phyloP scores from a whole-genome alignment of 2,113 vertebrate genomes.

The Malurus elegans region DNA sequence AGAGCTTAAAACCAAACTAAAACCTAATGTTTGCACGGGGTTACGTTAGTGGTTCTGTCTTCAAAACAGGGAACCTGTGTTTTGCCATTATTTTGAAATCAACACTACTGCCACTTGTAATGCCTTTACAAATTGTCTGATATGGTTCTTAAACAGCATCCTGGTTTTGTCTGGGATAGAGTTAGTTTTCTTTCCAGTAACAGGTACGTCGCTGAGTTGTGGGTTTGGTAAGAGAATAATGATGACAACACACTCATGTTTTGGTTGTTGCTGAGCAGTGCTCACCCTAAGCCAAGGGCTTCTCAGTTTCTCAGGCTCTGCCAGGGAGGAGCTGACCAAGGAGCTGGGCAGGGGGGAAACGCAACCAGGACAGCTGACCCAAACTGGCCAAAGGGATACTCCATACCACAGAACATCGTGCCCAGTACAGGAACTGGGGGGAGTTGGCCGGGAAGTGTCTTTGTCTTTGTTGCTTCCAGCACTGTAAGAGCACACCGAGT shows the following conservation, averaged over 20 bases:
- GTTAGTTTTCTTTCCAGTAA: background rate
- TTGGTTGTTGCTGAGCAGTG: background rate
- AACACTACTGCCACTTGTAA: rapidly evolving
- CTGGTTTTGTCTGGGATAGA: background rate
- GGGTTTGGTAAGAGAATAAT: background rate
- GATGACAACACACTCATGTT: background rate
- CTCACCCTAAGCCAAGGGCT: background rate
- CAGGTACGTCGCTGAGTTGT: background rate
- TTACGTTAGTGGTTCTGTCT: rapidly evolving
- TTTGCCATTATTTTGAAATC: background rate
- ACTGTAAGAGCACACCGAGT: background rate
- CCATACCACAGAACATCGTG: background rate
- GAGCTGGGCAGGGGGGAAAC: background rate
- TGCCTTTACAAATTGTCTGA: background rate
- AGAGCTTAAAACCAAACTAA: rapidly evolving
- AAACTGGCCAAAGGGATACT: background rate
- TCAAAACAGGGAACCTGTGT: rapidly evolving
- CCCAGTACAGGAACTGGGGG: rapidly evolving
- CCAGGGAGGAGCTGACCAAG: background rate
- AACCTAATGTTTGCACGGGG: rapidly evolving
- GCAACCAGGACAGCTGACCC: background rate
- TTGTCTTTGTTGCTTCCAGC: background rate
- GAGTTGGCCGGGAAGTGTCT: background rate
- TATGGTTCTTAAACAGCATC: background rate
- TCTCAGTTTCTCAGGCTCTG: background rate